Conservation (phyloP, 2,113 vertebrate species). For the Stictonetta naevosa region DNA sequence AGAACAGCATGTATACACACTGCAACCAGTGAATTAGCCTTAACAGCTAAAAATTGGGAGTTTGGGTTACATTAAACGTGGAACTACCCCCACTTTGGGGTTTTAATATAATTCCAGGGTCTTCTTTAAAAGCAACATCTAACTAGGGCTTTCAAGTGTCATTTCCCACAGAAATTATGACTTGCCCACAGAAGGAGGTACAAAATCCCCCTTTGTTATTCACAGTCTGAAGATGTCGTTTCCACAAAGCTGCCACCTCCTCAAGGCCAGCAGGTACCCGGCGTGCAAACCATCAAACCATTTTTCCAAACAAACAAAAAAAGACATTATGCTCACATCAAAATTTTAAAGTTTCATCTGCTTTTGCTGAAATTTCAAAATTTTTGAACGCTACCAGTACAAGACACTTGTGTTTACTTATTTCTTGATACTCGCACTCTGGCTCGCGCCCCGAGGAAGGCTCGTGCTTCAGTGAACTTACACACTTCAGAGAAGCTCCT, state of each 20-base stretch:
- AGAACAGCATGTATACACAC: background rate
- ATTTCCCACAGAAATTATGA: background rate
- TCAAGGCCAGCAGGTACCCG: background rate
- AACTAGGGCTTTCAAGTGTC: background rate
- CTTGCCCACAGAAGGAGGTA: background rate
- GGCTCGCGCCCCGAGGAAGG: background rate
- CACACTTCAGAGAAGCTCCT: background rate
- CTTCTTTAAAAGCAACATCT: background rate
- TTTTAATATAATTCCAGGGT: background rate
- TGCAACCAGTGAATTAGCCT: background rate
- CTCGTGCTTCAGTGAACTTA: background rate
- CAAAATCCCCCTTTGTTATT: background rate
- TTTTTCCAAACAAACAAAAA: background rate
- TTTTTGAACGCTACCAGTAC: background rate
- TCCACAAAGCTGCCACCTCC: background rate
- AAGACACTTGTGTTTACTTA: background rate
- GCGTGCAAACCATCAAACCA: accelerated
- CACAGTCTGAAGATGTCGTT: background rate
- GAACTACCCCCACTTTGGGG: background rate
- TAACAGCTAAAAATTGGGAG: background rate
- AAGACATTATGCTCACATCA: background rate
- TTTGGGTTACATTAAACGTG: background rate
- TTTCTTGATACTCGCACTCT: background rate
- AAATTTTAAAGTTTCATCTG: background rate
- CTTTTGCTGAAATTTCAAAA: background rate